These are phyloP conservation scores for Drosophila affinis DNA, from an alignment of 2,888 invertebrate species.

Conservation along the genomic window DNA sequence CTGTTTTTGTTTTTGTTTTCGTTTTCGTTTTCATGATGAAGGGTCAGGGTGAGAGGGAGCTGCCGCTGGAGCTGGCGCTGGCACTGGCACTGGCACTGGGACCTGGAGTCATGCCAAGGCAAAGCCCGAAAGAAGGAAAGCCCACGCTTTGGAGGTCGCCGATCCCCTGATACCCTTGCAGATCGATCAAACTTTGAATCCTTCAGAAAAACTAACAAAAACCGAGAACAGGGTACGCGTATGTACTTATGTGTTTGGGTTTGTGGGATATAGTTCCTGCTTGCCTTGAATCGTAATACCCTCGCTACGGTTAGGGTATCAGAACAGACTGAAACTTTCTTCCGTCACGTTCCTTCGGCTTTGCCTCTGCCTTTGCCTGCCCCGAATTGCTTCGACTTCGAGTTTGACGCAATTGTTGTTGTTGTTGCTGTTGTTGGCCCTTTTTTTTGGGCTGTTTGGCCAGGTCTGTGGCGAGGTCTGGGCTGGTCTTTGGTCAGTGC, in stretches of 20 bases:
- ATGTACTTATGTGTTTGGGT: too few species aligned
- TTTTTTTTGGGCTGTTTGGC: conserved; percentile 23
- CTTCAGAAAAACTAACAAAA: too few species aligned
- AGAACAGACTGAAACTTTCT: conserved; percentile 60
- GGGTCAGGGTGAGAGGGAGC: conserved; percentile 22
- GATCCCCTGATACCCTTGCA: too few species aligned
- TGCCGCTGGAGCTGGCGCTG: too few species aligned
- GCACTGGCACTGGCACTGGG: too few species aligned
- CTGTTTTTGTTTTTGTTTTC: conserved; percentile 60
- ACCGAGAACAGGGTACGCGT: too few species aligned
- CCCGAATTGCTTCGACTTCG: conserved; percentile 68
- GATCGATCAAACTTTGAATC: too few species aligned
- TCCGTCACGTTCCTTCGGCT: conserved; percentile 71
- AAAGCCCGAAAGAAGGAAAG: conserved; percentile 7
- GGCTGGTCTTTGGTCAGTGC: conserved; percentile 15
- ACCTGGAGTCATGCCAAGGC: conserved; percentile 36
- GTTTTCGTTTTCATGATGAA: conserved; percentile 64
- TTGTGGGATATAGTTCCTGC: too few species aligned
- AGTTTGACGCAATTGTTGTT: conserved; percentile 43
- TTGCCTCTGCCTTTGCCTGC: conserved; percentile 52
- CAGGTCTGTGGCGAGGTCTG: conserved; percentile 16
- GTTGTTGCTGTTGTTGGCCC: conserved; percentile 3
- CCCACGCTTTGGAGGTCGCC: too few species aligned
- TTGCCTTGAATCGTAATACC: not conserved
- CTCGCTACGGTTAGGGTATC: not conserved